Conservation (phyloP, 2,797 vertebrate genomes). For the Hippocampus kuda region DNA sequence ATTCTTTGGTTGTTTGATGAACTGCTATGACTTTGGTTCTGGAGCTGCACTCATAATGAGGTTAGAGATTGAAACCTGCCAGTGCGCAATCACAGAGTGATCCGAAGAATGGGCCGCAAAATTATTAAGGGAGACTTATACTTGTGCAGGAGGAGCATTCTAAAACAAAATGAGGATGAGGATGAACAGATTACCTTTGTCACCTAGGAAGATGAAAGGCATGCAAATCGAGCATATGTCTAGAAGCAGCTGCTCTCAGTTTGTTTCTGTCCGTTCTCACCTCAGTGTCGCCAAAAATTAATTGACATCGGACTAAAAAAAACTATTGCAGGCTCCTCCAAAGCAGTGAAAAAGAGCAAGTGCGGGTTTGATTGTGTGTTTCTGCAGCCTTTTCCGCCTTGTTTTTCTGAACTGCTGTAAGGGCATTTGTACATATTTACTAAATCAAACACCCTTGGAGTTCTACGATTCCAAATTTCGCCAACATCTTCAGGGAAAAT, state of each 20-base stretch:
- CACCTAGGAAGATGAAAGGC: conserved; percentile 4
- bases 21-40: neutral
- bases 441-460: no score
- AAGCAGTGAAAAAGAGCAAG: neutral
- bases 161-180: neutral
- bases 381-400: conserved; percentile 7
- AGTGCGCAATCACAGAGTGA: neutral
- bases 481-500: no score
- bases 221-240: conserved; percentile 2
- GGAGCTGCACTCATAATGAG: neutral
- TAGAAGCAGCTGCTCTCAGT: neutral
- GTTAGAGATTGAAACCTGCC: neutral
- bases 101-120: neutral
- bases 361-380: neutral
- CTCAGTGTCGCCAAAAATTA: conserved; percentile 10
- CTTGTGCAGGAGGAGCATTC: neutral
- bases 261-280: neutral
- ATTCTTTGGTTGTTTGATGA: neutral
- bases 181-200: neutral
- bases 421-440: neutral
- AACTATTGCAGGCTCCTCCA: conserved; percentile 27
- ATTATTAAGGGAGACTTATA: neutral
- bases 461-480: no score
- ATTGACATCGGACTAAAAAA: conserved; percentile 23
- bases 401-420: neutral